Percentiles rank a stretch among this genome's conserved stretches.
These are phyloP conservation scores for Poicephalus gulielmi DNA, from an alignment of 2,113 vertebrate genomes.

Conservation along the genomic window DNA sequence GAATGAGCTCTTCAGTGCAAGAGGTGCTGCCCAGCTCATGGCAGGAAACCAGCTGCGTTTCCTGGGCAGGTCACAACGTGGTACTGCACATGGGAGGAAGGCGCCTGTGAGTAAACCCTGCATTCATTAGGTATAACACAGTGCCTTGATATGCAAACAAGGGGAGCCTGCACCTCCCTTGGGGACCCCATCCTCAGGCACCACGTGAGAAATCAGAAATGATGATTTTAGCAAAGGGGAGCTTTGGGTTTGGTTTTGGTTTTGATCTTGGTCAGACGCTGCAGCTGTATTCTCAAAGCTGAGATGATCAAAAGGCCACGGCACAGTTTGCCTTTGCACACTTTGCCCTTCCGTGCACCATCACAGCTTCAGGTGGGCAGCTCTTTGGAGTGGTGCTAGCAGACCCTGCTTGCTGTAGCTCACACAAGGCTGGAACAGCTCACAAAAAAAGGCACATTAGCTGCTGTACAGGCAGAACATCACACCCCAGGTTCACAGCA, in stretches of 20 bases:
- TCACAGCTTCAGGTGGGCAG: not conserved
- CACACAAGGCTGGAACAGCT: not conserved
- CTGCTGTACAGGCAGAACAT: not conserved
- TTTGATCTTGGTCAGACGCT: not conserved
- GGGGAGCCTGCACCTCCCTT: not conserved
- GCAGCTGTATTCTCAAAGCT: not conserved
- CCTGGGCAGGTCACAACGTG: not conserved
- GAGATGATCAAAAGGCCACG: not conserved
- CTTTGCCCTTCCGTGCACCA: not conserved
- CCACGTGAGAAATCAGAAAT: not conserved
- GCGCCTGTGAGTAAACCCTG: not conserved
- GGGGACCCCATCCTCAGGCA: not conserved
- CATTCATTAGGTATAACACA: fast-evolving
- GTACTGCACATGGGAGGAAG: not conserved
- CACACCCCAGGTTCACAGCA: fast-evolving
- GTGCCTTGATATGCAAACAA: not conserved
- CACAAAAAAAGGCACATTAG: not conserved
- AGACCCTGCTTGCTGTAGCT: fast-evolving
- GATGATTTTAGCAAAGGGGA: not conserved
- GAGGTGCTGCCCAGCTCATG: not conserved
- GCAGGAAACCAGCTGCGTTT: slow-evolving; percentile 47
- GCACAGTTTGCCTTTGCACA: not conserved
- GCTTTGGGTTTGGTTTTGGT: not conserved
- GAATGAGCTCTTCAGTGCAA: not conserved
- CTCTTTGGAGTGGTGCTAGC: not conserved